phyloP scores from a whole-genome alignment of 2,113 vertebrate species.

The Fregetta grallaria region DNA sequence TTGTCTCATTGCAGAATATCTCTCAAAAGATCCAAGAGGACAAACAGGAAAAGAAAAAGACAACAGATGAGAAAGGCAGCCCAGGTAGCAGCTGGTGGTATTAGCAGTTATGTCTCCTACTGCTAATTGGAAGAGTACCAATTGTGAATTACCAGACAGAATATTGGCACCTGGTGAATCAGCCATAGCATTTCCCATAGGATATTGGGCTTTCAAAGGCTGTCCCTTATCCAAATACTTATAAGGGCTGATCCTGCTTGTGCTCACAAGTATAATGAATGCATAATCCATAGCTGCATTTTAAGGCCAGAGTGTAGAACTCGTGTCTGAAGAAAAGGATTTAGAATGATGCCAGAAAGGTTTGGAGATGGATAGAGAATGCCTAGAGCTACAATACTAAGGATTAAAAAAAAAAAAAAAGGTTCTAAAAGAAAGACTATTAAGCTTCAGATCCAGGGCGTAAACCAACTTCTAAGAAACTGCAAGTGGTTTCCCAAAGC shows the following conservation, averaged over 20 bases:
- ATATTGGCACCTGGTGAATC: slow-evolving; percentile 51
- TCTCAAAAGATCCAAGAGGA: background rate
- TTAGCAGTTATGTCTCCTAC: background rate
- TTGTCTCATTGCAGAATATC: background rate
- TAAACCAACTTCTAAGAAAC: background rate
- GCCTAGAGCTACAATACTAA: background rate
- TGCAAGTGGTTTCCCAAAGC: background rate
- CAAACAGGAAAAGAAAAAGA: background rate
- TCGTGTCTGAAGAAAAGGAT: background rate
- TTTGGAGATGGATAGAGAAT: background rate
- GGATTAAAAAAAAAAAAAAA: background rate
- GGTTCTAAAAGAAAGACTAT: background rate
- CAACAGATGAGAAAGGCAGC: background rate
- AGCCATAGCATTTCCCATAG: slow-evolving; percentile 39
- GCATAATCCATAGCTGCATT: background rate
- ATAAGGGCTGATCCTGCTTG: background rate
- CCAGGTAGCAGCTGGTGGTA: slow-evolving; percentile 20
- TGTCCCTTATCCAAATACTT: slow-evolving; percentile 34
- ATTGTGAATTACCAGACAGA: slow-evolving; percentile 8
- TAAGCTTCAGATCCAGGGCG: background rate
- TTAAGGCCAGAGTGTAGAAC: background rate
- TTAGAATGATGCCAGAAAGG: background rate
- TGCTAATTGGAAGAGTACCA: slow-evolving; percentile 37
- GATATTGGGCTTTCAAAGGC: slow-evolving; percentile 25
- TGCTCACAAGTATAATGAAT: background rate